A percentile compares a stretch with the other conserved stretches of the same genome.
Conservation (phyloP, 1,140 invertebrate species). For the Kradibia gibbosae region DNA sequence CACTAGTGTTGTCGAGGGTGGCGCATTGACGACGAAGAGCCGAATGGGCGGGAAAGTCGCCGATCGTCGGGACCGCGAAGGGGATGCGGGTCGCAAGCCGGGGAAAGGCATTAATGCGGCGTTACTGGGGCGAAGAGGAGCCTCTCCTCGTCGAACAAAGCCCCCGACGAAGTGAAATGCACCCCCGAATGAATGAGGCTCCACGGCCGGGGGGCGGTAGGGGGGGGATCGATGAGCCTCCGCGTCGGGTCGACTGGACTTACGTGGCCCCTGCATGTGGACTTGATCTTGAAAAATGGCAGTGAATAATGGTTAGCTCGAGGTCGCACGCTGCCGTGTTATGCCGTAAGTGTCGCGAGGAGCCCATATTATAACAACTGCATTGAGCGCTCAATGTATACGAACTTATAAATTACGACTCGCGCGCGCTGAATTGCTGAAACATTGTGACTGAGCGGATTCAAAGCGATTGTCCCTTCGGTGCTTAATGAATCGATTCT, state of each 20-base stretch:
- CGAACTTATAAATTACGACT: not conserved
- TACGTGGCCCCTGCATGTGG: not conserved
- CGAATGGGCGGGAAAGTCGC: not conserved
- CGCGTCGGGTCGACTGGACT: not conserved
- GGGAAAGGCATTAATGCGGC: slow-evolving; percentile 28
- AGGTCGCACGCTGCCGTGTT: not conserved
- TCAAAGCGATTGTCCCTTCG: too few species aligned
- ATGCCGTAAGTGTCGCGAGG: not conserved
- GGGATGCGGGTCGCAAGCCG: not conserved
- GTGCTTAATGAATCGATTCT: too few species aligned
- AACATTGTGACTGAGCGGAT: not conserved
- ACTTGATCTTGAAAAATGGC: slow-evolving; percentile 44
- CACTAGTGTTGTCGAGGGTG: not conserved
- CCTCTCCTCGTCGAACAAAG: slow-evolving; percentile 23
- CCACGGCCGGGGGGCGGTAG: too few species aligned
- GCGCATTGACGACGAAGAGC: not conserved
- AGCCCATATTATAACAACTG: not conserved
- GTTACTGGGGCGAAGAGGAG: slow-evolving; percentile 27
- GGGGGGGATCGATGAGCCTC: too few species aligned
- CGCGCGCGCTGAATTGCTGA: not conserved
- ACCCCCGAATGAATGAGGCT: not conserved
- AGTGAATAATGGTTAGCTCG: not conserved
- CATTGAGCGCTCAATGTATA: not conserved
- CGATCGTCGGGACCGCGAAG: not conserved
- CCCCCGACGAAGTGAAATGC: slow-evolving; percentile 4